Evolutionary conservation across 2,888 invertebrate species (phyloP).

Genomic region (Sabatieria punctata): DNA sequence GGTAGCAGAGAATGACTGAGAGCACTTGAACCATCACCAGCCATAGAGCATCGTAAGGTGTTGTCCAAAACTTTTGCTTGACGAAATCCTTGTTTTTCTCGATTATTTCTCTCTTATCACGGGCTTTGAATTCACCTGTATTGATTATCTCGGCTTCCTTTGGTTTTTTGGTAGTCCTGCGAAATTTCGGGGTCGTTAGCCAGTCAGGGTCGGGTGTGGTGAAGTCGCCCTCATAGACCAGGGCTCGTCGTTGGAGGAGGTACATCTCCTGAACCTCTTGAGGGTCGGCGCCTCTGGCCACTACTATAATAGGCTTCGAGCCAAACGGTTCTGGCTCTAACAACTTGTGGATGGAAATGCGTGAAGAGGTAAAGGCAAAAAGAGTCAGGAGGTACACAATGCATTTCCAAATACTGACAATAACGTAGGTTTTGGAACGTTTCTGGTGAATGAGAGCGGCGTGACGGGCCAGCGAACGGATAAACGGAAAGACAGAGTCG

Average conservation of each 20-base stretch:
- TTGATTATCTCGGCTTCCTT: too few species aligned
- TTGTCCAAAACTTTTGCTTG: slow-evolving; percentile 17
- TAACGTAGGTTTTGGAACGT: slow-evolving; percentile 72
- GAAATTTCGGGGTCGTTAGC: too few species aligned
- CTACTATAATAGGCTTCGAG: slow-evolving; percentile 25
- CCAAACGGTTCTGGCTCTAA: slow-evolving; percentile 26
- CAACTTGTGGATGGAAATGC: slow-evolving; percentile 40
- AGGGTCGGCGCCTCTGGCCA: too few species aligned
- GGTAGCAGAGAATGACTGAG: slow-evolving; percentile 34
- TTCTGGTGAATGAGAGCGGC: slow-evolving; percentile 49
- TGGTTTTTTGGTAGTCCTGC: too few species aligned
- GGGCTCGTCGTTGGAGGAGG: too few species aligned
- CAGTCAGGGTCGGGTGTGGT: too few species aligned
- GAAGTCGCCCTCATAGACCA: too few species aligned
- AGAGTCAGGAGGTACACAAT: slow-evolving; percentile 56
- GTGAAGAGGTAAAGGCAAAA: slow-evolving; percentile 45
- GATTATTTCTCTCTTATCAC: neutral
- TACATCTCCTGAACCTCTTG: too few species aligned
- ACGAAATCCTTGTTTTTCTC: neutral
- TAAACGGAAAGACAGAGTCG: slow-evolving; percentile 53
- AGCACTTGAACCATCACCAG: slow-evolving; percentile 28
- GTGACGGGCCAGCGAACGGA: slow-evolving; percentile 22
- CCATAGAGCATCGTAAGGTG: slow-evolving; percentile 31
- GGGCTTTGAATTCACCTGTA: neutral
- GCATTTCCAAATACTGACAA: slow-evolving; percentile 81